Percentiles rank a stretch among this genome's conserved stretches.
Evolutionary conservation across 2,797 vertebrate species (phyloP).

Genomic region (Chaetophractus vellerosus): DNA sequence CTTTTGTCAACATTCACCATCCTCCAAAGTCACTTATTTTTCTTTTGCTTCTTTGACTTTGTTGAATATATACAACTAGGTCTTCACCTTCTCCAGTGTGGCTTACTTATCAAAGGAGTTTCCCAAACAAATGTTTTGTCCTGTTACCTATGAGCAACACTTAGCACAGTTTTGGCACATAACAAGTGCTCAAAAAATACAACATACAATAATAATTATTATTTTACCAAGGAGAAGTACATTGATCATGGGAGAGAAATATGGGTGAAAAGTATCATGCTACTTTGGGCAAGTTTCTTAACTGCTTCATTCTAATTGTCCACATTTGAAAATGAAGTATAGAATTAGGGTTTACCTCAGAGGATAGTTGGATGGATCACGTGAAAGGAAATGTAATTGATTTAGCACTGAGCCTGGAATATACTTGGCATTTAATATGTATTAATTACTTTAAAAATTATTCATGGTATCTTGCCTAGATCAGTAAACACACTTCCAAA

Average conservation of each 20-base stretch:
- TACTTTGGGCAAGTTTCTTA: background rate
- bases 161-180: background rate
- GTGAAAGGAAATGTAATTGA: background rate
- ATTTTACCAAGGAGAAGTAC: background rate
- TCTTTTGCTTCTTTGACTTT: background rate
- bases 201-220: background rate
- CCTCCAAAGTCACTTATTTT: background rate
- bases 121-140: background rate
- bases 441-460: background rate
- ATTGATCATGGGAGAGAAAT: background rate
- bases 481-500: background rate
- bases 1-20: background rate
- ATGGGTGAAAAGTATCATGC: no score
- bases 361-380: background rate
- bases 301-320: background rate
- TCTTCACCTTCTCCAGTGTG: background rate
- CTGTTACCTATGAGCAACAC: background rate
- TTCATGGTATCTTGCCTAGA: background rate
- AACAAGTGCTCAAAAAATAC: background rate
- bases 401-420: background rate
- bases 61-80: background rate
- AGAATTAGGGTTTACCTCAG: background rate
- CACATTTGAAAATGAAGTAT: background rate
- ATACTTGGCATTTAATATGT: background rate
- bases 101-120: background rate